Evolutionary conservation across 2,888 invertebrate species (phyloP), one percentile per base, ranked within the genome.

Genomic region (Sesia bembeciformis): DNA sequence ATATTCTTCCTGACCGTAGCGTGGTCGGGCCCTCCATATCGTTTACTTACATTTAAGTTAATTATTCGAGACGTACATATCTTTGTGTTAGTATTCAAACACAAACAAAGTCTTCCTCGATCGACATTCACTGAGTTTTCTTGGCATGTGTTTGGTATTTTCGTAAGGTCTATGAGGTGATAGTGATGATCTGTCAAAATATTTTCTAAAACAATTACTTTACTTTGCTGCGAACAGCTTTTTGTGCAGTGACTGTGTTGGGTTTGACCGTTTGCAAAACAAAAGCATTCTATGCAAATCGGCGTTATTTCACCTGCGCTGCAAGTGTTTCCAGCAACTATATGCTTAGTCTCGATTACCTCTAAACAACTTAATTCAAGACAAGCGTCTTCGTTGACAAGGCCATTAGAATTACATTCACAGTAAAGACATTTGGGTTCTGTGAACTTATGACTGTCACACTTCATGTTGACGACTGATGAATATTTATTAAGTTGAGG

Each of bases 221-320:
- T 85, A 46, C 68, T 77, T 57, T 73, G 65, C 49, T 73, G 60
- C 0, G 79, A 76, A 61, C 88, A 88, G 38, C 65, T 61, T 59
- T 65, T 75, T 0, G 84, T 74, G 52, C 88, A 88, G 58, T 81
- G 84, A 52, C 68, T 74, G 8, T 66, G 62, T 40, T 64, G 58
- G 0, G 72, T 79, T 0, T 65, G 46, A 5, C 80, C 79, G 49
- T 70, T 69, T 5, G 61, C 60, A 4, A 75, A 64, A 58, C 88
- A 88, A 54, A 86, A 80, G 56, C 87, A 88, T 64, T 87, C 81
- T 5, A 70, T 67, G 53, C 88, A 88, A 40, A 72, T 63, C 3
- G 84, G 75, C 0, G 84, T 72, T 60, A 83, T 66, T 68, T 86
- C 84, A 5, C 81, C 84, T 0, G 76, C 66, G 56, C 59, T 76